Evolutionary conservation across 2,797 vertebrate species (phyloP).

Genomic region (Phyllotis vaccarum): DNA sequence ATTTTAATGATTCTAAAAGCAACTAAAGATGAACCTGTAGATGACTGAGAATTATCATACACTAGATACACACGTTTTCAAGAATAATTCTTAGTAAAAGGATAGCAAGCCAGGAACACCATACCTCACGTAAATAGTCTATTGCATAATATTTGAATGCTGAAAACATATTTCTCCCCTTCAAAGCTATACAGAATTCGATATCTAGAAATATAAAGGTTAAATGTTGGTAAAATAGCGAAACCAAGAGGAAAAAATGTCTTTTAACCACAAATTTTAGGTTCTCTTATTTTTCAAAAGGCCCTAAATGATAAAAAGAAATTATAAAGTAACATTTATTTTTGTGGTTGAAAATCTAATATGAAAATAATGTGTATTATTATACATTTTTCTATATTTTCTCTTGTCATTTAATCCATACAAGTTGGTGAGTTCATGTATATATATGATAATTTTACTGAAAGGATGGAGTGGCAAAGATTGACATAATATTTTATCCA

Average conservation of each 20-base stretch:
- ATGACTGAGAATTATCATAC: constrained; percentile 54
- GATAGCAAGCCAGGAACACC: constrained; percentile 74
- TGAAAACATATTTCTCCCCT: constrained; percentile 86
- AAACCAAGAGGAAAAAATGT: constrained; percentile 52
- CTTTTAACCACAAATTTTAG: constrained; percentile 52
- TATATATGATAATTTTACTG: constrained; percentile 49
- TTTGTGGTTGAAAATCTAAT: constrained; percentile 54
- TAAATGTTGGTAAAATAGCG: constrained; percentile 42
- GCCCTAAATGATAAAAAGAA: constrained; percentile 46
- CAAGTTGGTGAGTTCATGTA: constrained; percentile 17
- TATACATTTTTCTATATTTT: constrained; percentile 53
- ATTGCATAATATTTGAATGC: constrained; percentile 87
- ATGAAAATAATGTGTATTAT: constrained; percentile 22
- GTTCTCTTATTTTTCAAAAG: constrained; percentile 45
- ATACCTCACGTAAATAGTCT: constrained; percentile 90
- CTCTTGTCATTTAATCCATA: constrained; percentile 23
- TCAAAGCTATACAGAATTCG: constrained; percentile 69
- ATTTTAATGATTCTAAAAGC: constrained; percentile 69
- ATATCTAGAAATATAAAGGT: constrained; percentile 75
- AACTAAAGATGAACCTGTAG: constrained; percentile 45
- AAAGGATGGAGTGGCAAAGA: constrained; percentile 21
- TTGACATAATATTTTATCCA: constrained; percentile 10
- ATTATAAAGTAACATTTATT: constrained; percentile 47
- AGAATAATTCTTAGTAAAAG: constrained; percentile 60
- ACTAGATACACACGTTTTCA: constrained; percentile 47